These are phyloP conservation scores for Rotaria macrura DNA, from an alignment of 2,888 invertebrate species.

Conservation along the genomic window DNA sequence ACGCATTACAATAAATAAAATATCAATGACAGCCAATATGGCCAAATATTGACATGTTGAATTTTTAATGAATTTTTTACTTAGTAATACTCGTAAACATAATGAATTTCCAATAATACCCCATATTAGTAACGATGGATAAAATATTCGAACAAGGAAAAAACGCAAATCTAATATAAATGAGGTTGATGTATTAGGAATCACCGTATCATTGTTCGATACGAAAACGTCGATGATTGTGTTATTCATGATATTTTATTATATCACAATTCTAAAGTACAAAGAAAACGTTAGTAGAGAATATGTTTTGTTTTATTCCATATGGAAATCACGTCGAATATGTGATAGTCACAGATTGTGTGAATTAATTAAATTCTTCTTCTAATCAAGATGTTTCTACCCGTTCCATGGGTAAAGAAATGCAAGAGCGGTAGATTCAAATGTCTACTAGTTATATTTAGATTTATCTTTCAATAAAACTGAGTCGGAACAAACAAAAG, in stretches of 20 bases:
- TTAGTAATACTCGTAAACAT: neutral
- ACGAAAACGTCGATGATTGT: neutral
- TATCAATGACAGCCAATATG: slow-evolving; percentile 13
- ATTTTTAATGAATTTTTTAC: neutral
- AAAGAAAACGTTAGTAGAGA: no score
- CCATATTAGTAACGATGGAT: neutral
- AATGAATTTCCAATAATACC: neutral
- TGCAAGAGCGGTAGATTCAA: neutral
- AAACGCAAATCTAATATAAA: neutral
- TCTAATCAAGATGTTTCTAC: neutral
- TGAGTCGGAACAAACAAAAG: neutral
- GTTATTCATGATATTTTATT: neutral
- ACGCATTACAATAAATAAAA: neutral
- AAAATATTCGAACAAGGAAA: neutral
- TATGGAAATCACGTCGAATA: no score
- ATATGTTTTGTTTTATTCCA: no score
- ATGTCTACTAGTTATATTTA: neutral
- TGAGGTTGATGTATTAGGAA: neutral
- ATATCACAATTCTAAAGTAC: neutral
- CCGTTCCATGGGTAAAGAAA: neutral
- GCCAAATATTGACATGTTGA: slow-evolving; percentile 16
- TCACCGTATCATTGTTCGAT: neutral
- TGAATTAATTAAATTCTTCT: neutral
- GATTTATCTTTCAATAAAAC: neutral
- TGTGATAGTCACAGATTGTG: no score